phyloP scores from a whole-genome alignment of 1,140 invertebrate species.

The Chymomyza costata region DNA sequence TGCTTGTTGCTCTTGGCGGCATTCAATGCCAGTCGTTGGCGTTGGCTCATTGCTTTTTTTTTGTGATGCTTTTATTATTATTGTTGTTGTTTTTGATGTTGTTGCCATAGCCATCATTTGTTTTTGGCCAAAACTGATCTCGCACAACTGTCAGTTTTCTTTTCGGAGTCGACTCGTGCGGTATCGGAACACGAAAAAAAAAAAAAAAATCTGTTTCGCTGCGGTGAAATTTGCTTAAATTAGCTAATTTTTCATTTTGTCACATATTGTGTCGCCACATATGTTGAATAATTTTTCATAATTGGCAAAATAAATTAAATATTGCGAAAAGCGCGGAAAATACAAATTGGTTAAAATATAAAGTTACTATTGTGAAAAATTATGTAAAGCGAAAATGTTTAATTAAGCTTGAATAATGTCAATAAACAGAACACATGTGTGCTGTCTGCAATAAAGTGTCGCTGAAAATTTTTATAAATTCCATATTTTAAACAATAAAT shows the following conservation, averaged over 20 bases:
- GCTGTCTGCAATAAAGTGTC: constrained; percentile 13
- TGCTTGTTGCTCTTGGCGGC: constrained; percentile 69
- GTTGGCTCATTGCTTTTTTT: too few relatives aligned
- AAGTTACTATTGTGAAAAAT: constrained; percentile 7
- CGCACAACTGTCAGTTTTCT: constrained; percentile 72
- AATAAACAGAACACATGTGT: neutral
- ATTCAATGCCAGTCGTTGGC: constrained; percentile 69
- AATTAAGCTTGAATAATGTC: constrained; percentile 3
- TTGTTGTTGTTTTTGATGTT: constrained; percentile 58
- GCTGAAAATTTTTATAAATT: constrained; percentile 8
- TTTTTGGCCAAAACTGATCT: constrained; percentile 72
- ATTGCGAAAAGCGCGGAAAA: too few relatives aligned
- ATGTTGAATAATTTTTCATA: neutral
- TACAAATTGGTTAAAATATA: constrained; percentile 17
- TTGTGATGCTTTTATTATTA: constrained; percentile 29
- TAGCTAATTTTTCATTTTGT: constrained; percentile 55
- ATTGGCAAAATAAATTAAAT: neutral
- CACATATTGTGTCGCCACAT: constrained; percentile 12
- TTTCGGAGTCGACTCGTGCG: constrained; percentile 63
- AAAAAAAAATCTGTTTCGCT: constrained; percentile 20
- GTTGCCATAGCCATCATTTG: constrained; percentile 46
- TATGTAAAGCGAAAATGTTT: neutral
- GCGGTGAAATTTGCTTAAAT: constrained; percentile 46
- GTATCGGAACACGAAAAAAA: constrained; percentile 35
- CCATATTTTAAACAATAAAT: too few relatives aligned